Evolutionary conservation across 2,113 vertebrate species (phyloP).

Genomic region (Elaphurus davidianus): DNA sequence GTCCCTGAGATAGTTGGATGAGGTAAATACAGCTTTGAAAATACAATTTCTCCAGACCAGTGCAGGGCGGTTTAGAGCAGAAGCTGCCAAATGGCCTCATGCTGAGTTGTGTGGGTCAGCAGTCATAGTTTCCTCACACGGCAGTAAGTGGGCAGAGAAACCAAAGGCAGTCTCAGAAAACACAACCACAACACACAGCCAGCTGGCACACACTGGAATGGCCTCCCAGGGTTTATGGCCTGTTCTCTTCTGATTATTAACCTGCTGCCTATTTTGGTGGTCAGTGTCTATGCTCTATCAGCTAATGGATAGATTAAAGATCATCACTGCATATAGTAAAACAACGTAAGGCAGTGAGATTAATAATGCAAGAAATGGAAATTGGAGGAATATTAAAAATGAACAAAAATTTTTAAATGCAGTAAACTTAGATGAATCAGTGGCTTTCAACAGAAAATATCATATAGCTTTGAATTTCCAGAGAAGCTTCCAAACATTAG

Average conservation of each 20-base stretch:
- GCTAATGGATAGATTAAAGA: neutral
- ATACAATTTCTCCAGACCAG: neutral
- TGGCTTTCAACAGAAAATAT: neutral
- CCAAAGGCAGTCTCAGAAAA: neutral
- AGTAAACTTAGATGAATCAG: neutral
- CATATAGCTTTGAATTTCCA: neutral
- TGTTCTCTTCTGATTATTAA: neutral
- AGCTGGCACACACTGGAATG: fast-evolving
- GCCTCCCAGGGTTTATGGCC: neutral
- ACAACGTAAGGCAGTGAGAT: neutral
- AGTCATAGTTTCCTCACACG: neutral
- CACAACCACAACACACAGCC: neutral
- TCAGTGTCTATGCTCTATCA: neutral
- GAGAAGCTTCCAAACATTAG: neutral
- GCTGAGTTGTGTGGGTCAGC: neutral
- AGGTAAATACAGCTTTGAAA: neutral
- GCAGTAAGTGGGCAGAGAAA: neutral
- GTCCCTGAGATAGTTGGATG: neutral
- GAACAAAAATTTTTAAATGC: neutral
- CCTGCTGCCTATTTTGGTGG: neutral
- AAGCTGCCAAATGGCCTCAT: neutral
- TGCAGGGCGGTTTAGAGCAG: neutral
- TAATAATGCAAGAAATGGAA: neutral
- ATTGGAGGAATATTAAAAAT: neutral
- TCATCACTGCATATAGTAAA: neutral